Percentiles rank a stretch among this genome's conserved stretches.
These are phyloP conservation scores for Nylanderia fulva DNA, from an alignment of 1,140 invertebrate genomes.

Conservation along the genomic window DNA sequence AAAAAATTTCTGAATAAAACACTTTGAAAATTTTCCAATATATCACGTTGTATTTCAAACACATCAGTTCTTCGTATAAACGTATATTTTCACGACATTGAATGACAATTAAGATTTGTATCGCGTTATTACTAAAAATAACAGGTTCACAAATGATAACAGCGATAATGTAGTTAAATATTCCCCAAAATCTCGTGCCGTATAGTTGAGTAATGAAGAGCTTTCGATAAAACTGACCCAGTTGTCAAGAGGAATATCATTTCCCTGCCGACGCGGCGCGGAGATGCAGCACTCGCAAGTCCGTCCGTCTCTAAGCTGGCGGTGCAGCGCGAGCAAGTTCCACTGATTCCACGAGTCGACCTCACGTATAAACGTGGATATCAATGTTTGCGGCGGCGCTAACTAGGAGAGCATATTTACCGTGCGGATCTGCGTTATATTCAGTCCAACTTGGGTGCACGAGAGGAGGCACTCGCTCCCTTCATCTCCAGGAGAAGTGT, in stretches of 20 bases:
- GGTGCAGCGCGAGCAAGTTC: slow-evolving; percentile 28
- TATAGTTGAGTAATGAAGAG: not conserved
- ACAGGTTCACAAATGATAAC: too few relatives aligned
- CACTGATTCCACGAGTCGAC: slow-evolving; percentile 39
- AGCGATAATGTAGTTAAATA: not conserved
- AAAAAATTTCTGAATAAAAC: too few relatives aligned
- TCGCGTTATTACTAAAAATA: not conserved
- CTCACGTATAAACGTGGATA: slow-evolving; percentile 70
- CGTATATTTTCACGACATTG: not conserved
- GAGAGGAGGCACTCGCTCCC: slow-evolving; percentile 57
- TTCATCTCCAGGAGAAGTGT: slow-evolving; percentile 67
- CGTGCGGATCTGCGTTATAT: slow-evolving; percentile 75
- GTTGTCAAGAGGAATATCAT: slow-evolving; percentile 36
- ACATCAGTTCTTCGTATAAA: not conserved
- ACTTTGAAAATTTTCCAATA: not conserved
- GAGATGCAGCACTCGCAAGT: slow-evolving; percentile 5
- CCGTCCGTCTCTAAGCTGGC: not conserved
- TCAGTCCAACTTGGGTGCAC: slow-evolving; percentile 65
- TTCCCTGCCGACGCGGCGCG: too few relatives aligned
- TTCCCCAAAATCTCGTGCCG: not conserved
- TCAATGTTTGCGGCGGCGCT: slow-evolving; percentile 80
- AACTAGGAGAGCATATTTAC: slow-evolving; percentile 81
- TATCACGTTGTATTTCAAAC: too few relatives aligned
- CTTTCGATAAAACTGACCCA: slow-evolving; percentile 5
- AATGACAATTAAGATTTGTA: not conserved